Base-by-base conservation (phyloP, 2,797 vertebrate genomes). In the Spondyliosoma cantharus region DNA sequence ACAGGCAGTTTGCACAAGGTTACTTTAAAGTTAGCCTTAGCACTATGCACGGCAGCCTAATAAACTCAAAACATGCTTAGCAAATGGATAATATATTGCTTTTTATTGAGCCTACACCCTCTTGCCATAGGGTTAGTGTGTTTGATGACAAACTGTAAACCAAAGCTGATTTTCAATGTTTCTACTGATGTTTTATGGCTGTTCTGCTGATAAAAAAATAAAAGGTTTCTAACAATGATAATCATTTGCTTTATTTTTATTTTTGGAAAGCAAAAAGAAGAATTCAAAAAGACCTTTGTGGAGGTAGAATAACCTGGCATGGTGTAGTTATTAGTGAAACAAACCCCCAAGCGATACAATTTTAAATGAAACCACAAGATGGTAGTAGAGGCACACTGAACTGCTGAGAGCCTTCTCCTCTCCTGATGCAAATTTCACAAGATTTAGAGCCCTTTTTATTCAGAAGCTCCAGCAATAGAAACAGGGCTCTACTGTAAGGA, bases 321-420 rank as follows among this genome's bases (percentile, higher is more conserved):
- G 27, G 15, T 77, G 56, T 16, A 3, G 6, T 50, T 65, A 32
- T 50, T 25, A 49, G 4, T 54, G 6, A 24, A 24, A 22, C 5
- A 20, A 42, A 71, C 43, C 43, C 27, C 5, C 25, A 46, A 54
- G 56, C n/a, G 15, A 22, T 24, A 14, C 37, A 1, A 46, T 71
- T 84, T 43, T 8, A 62, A 22, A 25, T 37, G 0, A 2, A 25
- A 67, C 76, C 93, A 90, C 77, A 64, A 54, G 93, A 90, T 91
- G 91, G 90, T 80, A 90, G 85, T 84, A 71, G 65, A 50, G 29
- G 49, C 63, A 49, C 76, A 80, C 59, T 22, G 17, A 85, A 78
- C 58, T 20, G 3, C 8, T 58, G 29, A 52, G 60, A 70, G 1
- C 17, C 11, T 14, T 1, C 7, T 71, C 1, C 8, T 71, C 1